Percentiles rank a stretch among this genome's conserved stretches.
Evolutionary conservation across 1,140 invertebrate genomes (phyloP).

Genomic region (Catajapyx aquilonaris): DNA sequence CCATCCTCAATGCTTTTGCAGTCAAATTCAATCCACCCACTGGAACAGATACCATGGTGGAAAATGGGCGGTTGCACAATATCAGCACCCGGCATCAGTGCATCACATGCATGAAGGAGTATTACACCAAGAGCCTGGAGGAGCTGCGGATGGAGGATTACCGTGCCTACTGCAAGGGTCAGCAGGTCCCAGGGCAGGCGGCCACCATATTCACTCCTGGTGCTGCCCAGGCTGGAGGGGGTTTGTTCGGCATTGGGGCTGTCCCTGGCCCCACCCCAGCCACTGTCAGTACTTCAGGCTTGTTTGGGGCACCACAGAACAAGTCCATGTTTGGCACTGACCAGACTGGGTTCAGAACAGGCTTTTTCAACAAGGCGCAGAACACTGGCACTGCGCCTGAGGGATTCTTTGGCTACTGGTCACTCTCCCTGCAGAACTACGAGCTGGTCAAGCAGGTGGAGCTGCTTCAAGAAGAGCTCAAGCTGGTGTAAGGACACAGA

Average conservation of each 20-base stretch:
- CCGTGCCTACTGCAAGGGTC: constrained; percentile 47
- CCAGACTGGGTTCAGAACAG: constrained; percentile 14
- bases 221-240: constrained; percentile 1
- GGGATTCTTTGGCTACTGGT: constrained; percentile 23
- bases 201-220: background rate
- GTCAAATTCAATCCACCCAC: no score
- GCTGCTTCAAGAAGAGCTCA: constrained; percentile 23
- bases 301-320: constrained; percentile 16
- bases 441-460: constrained; percentile 25
- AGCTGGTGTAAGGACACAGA: constrained; percentile 25
- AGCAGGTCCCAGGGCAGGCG: no score
- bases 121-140: constrained; percentile 81
- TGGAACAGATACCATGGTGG: constrained; percentile 77
- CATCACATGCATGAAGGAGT: constrained; percentile 95
- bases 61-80: constrained; percentile 54
- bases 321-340: constrained; percentile 19
- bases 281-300: constrained; percentile 10
- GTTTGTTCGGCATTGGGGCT: constrained; percentile 9
- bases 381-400: constrained; percentile 10
- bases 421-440: constrained; percentile 23
- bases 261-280: constrained; percentile 13
- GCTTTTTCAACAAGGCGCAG: constrained; percentile 14
- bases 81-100: constrained; percentile 85
- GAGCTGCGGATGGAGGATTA: constrained; percentile 90
- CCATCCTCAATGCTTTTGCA: no score